Conservation (phyloP, 2,888 invertebrate genomes). For the Epinotia brunnichana region DNA sequence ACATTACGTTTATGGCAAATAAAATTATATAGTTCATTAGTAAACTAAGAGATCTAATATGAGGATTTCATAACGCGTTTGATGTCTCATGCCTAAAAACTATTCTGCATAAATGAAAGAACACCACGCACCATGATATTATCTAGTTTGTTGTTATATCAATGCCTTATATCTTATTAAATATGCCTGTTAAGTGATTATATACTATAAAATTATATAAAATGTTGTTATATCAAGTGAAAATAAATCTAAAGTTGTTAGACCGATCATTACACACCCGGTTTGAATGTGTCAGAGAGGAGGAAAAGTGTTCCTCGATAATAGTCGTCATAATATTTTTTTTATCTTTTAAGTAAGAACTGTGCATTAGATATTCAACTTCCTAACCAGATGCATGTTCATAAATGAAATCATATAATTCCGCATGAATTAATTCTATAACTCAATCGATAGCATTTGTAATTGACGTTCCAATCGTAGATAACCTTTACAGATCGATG, state of each 20-base stretch:
- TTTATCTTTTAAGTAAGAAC: neutral
- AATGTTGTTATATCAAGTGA: no score
- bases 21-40: no score
- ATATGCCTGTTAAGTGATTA: no score
- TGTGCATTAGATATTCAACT: neutral
- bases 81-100: neutral
- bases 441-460: neutral
- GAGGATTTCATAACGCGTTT: neutral
- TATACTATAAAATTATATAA: no score
- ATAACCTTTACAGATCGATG: conserved; percentile 20
- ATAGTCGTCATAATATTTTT: neutral
- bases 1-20: no score
- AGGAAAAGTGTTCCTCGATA: neutral
- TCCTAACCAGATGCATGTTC: neutral
- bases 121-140: no score
- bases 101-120: no score
- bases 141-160: no score
- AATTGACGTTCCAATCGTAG: neutral
- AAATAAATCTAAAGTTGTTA: no score
- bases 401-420: neutral
- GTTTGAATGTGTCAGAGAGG: neutral
- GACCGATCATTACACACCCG: no score
- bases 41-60: neutral
- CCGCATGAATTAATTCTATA: neutral
- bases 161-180: no score